phyloP scores from a whole-genome alignment of 2,888 invertebrate genomes.

The Morpho achilles region DNA sequence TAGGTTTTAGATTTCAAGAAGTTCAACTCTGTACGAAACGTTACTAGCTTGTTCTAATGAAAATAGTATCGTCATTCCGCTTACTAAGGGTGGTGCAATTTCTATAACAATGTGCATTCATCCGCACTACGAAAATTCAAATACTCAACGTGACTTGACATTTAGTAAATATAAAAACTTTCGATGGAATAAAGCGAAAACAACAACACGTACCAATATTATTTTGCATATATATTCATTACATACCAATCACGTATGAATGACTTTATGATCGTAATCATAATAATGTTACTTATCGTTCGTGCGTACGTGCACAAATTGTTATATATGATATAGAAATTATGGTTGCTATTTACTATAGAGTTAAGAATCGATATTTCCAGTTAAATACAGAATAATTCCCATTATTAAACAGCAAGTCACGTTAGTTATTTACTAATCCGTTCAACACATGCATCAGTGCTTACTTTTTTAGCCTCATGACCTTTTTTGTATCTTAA shows the following conservation, averaged over 20 bases:
- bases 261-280: conserved; percentile 1
- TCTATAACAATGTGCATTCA: conserved; percentile 29
- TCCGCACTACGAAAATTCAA: conserved; percentile 11
- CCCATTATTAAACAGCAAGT: conserved; percentile 6
- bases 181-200: background rate
- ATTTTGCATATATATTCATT: background rate
- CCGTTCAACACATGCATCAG: conserved; percentile 19
- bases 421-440: conserved; percentile 18
- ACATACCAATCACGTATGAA: background rate
- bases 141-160: conserved; percentile 24
- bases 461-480: conserved; percentile 13
- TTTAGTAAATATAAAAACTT: conserved; percentile 5
- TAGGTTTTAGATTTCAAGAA: too few species aligned
- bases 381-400: too few species aligned
- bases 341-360: too few species aligned
- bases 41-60: background rate
- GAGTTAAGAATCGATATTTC: too few species aligned
- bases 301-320: background rate
- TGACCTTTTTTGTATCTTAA: conserved; percentile 9
- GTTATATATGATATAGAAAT: background rate
- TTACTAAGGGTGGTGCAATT: conserved; percentile 28
- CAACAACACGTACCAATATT: background rate
- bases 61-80: conserved; percentile 17
- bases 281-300: background rate
- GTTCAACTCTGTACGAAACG: too few species aligned